Evolutionary conservation across 2,113 vertebrate genomes (phyloP).

Genomic region (Eonycteris spelaea): DNA sequence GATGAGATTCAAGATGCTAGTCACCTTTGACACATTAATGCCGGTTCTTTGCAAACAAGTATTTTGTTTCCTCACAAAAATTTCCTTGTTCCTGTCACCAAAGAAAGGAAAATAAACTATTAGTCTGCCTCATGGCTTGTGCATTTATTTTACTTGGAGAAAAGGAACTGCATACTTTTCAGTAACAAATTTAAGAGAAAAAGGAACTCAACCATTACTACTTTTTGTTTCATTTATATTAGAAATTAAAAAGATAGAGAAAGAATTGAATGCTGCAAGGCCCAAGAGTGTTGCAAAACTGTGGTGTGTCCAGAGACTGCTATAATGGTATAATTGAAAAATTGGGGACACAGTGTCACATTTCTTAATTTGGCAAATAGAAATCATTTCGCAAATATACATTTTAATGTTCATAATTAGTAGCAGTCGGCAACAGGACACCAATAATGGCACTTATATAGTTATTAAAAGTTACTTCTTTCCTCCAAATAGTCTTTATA

Average conservation of each 20-base stretch:
- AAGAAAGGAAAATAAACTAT: slow-evolving; percentile 53
- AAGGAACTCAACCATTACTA: slow-evolving; percentile 7
- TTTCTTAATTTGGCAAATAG: slow-evolving; percentile 1
- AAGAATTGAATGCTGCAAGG: not conserved
- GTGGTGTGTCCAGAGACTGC: not conserved
- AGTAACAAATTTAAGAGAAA: not conserved
- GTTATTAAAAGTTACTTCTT: not conserved
- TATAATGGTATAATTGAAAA: not conserved
- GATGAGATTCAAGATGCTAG: slow-evolving; percentile 1
- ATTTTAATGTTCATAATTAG: not conserved
- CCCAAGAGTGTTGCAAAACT: not conserved
- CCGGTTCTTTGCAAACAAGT: slow-evolving; percentile 42
- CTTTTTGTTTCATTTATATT: slow-evolving; percentile 10
- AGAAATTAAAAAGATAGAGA: not conserved
- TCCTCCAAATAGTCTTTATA: not conserved
- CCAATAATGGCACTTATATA: not conserved
- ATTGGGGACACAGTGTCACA: accelerated
- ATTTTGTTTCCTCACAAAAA: slow-evolving; percentile 46
- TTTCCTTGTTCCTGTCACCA: slow-evolving; percentile 37
- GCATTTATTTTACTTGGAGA: slow-evolving; percentile 46
- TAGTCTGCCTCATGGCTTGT: not conserved
- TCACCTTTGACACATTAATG: slow-evolving; percentile 45
- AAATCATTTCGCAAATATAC: not conserved
- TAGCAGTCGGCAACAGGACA: not conserved
- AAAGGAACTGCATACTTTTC: not conserved